Base-by-base conservation (phyloP, 2,888 invertebrate species). In the Xestia xanthographa region DNA sequence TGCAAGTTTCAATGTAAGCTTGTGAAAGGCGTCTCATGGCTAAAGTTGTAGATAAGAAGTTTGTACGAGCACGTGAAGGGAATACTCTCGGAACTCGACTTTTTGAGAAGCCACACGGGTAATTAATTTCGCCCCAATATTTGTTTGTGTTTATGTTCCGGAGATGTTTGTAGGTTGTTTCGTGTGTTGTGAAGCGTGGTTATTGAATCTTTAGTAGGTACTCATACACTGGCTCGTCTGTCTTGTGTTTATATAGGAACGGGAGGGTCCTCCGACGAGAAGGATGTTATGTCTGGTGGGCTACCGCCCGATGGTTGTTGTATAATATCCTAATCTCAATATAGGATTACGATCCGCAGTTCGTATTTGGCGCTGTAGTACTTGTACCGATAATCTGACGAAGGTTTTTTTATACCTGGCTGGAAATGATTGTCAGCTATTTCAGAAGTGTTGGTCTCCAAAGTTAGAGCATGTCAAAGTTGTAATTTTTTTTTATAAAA, bases 11-110 rank as follows among this genome's bases (percentile, higher is more conserved):
- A 78, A 77, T 82, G 80, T 75, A 75, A 85, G 75, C 79, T 84
- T 71, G 70, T 82, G 84, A 75, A 77, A 77, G 69, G 66, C 85
- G 68, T 77, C 77, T 81, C 81, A 68, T 68, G 56, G 68, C 72
- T 58, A 75, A 85, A 88, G 77, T 88, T 87, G 66, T 38, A 85
- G 88, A 87, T 88, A 88, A 88, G 84, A 88, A 88, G 74, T 86
- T 82, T 9, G 69, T 62, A 60, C 58, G 71, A 75, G 72, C 77
- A 79, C 88, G 87, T 87, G 87, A 82, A 82, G 66, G 14, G 87
- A 88, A 86, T 86, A 80, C 65, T 50, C 63, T 65, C 43, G 11
- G 53, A 68, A 63, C 75, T 71, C 17, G 38, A 80, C 60, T 75
- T 85, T 85, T 85, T 75, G 83, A 77, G 72, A 66, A 78, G 38